Conservation (phyloP, 2,888 invertebrate species). For the Macrosoma leucophasiata region DNA sequence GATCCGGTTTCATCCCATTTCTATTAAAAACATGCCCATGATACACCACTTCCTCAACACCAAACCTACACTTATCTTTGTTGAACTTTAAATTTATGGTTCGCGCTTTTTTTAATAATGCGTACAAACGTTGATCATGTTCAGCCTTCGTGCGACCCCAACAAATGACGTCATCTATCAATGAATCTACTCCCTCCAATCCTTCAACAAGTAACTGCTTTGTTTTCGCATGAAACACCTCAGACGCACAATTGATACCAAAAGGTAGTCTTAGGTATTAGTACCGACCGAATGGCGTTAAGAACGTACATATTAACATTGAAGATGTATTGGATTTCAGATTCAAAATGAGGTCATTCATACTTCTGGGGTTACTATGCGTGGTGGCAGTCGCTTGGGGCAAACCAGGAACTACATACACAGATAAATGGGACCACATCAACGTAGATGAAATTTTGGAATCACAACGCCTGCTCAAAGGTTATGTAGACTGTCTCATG, state of each 20-base stretch:
- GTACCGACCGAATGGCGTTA: conserved; percentile 13
- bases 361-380: conserved; percentile 50
- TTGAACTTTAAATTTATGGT: conserved; percentile 28
- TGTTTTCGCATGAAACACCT: conserved; percentile 11
- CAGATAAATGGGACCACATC: conserved; percentile 81
- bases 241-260: conserved; percentile 13
- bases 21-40: conserved; percentile 22
- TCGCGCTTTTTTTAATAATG: conserved; percentile 18
- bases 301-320: no score
- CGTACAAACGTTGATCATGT: conserved; percentile 20
- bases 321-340: conserved; percentile 33
- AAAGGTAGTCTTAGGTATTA: conserved; percentile 14
- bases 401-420: conserved; percentile 70
- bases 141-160: conserved; percentile 19
- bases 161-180: conserved; percentile 22
- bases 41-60: conserved; percentile 19
- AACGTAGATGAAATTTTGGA: conserved; percentile 80
- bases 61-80: conserved; percentile 10
- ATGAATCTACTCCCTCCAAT: conserved; percentile 19
- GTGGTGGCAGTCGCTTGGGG: conserved; percentile 47
- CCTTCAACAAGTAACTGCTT: conserved; percentile 16
- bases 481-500: conserved; percentile 81
- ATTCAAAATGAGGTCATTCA: conserved; percentile 55
- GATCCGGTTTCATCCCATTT: conserved; percentile 22
- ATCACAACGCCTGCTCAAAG: conserved; percentile 79